phyloP scores from a whole-genome alignment of 2,113 vertebrate species.

The Paradisaea rubra region DNA sequence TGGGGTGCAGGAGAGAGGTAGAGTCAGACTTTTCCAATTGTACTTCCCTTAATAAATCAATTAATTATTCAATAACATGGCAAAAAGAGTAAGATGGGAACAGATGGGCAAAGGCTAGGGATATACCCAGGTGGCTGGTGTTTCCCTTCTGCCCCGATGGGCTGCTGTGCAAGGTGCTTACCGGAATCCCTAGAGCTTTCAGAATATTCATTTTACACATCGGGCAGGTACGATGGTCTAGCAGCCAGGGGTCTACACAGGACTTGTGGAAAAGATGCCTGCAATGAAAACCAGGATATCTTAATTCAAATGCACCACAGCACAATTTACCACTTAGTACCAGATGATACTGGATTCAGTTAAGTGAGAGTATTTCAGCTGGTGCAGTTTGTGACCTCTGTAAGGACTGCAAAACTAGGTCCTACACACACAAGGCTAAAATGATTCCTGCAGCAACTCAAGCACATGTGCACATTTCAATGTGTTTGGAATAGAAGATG shows the following conservation, averaged over 20 bases:
- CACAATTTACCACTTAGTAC: background rate
- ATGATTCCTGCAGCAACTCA: background rate
- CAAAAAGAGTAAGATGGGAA: background rate
- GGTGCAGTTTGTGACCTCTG: background rate
- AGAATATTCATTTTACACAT: slow-evolving; percentile 99
- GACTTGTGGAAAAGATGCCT: slow-evolving; percentile 98
- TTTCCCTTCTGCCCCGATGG: background rate
- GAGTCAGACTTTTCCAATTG: background rate
- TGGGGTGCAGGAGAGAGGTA: background rate
- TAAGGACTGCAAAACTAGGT: background rate
- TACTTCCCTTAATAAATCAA: background rate
- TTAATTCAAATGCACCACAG: slow-evolving; percentile 10
- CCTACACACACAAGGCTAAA: background rate
- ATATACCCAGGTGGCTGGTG: background rate
- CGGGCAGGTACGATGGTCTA: slow-evolving; percentile 95
- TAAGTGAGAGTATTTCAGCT: background rate
- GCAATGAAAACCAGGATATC: slow-evolving; percentile 59
- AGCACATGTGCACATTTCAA: background rate
- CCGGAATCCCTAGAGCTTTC: slow-evolving; percentile 94
- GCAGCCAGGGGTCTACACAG: slow-evolving; percentile 97
- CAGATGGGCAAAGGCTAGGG: background rate
- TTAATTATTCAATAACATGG: background rate
- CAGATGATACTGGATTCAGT: background rate
- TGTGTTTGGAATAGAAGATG: background rate
- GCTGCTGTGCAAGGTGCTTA: slow-evolving; percentile 65